A percentile compares a stretch with the other conserved stretches of the same genome.
phyloP scores from a whole-genome alignment of 2,888 invertebrate genomes.

The Mamestra brassicae region DNA sequence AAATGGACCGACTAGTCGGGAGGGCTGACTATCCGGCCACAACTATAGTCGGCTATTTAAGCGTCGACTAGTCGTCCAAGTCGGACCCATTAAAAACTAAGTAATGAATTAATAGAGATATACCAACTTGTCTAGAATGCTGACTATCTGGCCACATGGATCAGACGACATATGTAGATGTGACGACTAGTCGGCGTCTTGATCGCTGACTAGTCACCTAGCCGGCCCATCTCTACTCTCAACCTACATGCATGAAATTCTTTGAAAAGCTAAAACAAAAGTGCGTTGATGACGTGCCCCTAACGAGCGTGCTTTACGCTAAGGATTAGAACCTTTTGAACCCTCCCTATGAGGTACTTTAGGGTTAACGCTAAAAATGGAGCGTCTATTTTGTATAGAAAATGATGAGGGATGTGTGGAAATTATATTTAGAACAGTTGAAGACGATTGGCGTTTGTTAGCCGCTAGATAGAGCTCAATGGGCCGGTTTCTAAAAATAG shows the following conservation, averaged over 20 bases:
- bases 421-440: neutral
- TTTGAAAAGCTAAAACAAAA: constrained; percentile 56
- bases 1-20: neutral
- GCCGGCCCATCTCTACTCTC: neutral
- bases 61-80: neutral
- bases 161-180: too few relatives aligned
- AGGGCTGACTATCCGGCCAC: neutral
- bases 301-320: constrained; percentile 55
- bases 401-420: neutral
- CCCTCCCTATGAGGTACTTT: constrained; percentile 38
- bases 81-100: too few relatives aligned
- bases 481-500: too few relatives aligned
- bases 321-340: constrained; percentile 52
- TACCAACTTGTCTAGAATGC: neutral
- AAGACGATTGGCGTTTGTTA: neutral
- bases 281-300: constrained; percentile 60
- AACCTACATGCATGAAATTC: constrained; percentile 39
- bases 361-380: constrained; percentile 37
- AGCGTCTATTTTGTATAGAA: constrained; percentile 36
- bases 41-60: neutral
- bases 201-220: neutral
- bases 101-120: too few relatives aligned
- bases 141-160: neutral
- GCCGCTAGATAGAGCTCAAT: neutral
- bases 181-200: neutral